Conservation (phyloP, 2,113 vertebrate genomes). For the Crocuta crocuta region DNA sequence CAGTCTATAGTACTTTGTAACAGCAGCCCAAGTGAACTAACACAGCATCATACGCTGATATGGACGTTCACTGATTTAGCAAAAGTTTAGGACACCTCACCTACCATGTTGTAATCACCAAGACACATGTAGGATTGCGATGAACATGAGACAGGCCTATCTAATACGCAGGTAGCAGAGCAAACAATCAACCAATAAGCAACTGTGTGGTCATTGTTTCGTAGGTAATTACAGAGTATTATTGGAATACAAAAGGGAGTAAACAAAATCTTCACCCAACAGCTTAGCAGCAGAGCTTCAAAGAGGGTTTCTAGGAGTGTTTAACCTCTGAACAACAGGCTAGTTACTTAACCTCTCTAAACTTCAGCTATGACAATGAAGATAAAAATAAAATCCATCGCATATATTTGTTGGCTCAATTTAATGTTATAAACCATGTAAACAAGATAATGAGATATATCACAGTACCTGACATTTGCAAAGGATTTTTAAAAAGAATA, state of each 20-base stretch:
- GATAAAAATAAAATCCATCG: background rate
- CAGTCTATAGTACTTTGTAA: background rate
- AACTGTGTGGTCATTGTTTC: background rate
- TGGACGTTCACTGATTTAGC: background rate
- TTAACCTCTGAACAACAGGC: background rate
- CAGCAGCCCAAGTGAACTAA: background rate
- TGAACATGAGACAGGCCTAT: background rate
- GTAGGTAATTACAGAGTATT: background rate
- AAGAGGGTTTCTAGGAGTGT: background rate
- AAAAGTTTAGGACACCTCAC: background rate
- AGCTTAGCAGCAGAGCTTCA: background rate
- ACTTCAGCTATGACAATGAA: slow-evolving; percentile 16
- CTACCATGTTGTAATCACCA: background rate
- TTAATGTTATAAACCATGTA: slow-evolving; percentile 39
- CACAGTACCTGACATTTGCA: background rate
- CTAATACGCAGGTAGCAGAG: background rate
- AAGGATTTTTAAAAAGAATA: slow-evolving; percentile 20
- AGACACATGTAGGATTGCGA: background rate
- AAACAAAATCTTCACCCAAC: background rate
- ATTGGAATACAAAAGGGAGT: background rate
- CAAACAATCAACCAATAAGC: background rate
- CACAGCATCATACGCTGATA: background rate
- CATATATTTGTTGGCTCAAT: background rate
- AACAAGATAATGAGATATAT: slow-evolving; percentile 25
- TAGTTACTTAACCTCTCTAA: slow-evolving; percentile 27